phyloP scores from a whole-genome alignment of 2,113 vertebrate species.

The Charadrius vociferus region DNA sequence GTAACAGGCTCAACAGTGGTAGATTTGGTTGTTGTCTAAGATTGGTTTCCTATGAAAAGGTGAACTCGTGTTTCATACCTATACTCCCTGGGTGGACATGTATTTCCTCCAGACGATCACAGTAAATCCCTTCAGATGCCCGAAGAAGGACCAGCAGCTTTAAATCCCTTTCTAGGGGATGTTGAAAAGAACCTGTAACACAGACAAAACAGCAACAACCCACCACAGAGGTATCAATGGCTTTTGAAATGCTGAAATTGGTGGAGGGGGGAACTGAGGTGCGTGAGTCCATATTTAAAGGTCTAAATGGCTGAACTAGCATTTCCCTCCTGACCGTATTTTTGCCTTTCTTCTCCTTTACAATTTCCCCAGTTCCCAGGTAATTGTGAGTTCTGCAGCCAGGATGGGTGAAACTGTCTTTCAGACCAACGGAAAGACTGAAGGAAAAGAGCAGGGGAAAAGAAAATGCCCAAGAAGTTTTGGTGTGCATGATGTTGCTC shows the following conservation, averaged over 20 bases:
- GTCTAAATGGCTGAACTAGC: not conserved
- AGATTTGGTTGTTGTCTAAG: not conserved
- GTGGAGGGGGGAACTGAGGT: rapidly evolving
- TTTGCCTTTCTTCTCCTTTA: not conserved
- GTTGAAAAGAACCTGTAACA: conserved; percentile 66
- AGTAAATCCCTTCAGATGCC: conserved; percentile 72
- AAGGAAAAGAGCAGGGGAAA: not conserved
- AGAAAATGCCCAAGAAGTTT: not conserved
- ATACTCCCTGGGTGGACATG: conserved; percentile 68
- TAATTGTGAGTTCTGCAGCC: not conserved
- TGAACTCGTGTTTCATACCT: conserved; percentile 59
- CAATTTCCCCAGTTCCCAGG: not conserved
- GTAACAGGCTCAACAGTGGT: not conserved
- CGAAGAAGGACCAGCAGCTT: conserved; percentile 70
- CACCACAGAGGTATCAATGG: not conserved
- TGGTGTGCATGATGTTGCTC: not conserved
- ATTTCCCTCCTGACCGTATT: not conserved
- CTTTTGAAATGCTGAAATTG: not conserved
- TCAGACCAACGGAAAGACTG: not conserved
- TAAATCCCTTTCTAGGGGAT: conserved; percentile 67
- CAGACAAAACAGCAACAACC: not conserved
- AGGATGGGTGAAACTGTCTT: not conserved
- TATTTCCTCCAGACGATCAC: conserved; percentile 67
- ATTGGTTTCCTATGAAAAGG: not conserved
- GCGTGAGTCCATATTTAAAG: not conserved